Conservation (phyloP, 2,113 vertebrate genomes). For the Pampusana beccarii region DNA sequence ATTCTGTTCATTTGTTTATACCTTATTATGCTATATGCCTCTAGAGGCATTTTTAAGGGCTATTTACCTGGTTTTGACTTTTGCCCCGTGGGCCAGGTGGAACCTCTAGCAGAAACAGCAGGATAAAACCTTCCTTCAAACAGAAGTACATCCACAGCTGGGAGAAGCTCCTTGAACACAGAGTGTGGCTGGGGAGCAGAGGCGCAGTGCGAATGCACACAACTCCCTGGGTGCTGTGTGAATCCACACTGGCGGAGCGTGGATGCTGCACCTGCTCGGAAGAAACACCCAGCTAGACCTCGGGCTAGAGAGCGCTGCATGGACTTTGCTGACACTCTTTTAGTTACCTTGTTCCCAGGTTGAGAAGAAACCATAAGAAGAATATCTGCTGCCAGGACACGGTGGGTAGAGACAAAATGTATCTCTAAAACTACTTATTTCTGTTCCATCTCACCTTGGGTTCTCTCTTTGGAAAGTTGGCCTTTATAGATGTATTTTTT, state of each 20-base stretch:
- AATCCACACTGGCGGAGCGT: no score
- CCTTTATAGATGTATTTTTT: not conserved
- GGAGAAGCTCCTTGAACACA: not conserved
- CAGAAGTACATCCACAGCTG: not conserved
- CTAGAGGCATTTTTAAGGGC: not conserved
- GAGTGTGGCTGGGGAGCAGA: rapidly evolving
- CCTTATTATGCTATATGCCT: not conserved
- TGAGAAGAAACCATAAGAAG: not conserved
- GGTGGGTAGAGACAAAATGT: not conserved
- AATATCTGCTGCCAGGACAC: not conserved
- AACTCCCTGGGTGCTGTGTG: not conserved
- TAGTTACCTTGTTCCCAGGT: not conserved
- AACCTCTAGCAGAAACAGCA: not conserved
- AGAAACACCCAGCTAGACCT: not conserved
- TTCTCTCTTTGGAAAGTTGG: not conserved
- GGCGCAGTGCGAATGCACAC: rapidly evolving
- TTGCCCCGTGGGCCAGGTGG: not conserved
- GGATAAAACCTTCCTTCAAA: not conserved
- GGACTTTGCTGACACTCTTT: not conserved
- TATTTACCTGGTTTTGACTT: not conserved
- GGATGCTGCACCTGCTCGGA: not conserved
- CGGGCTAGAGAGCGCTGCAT: not conserved
- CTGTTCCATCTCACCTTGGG: not conserved
- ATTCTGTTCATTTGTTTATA: not conserved
- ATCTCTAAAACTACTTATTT: not conserved